A percentile compares a stretch with the other conserved stretches of the same genome.
Evolutionary conservation across 2,888 invertebrate genomes (phyloP).

Genomic region (Oligia fasciuncula): DNA sequence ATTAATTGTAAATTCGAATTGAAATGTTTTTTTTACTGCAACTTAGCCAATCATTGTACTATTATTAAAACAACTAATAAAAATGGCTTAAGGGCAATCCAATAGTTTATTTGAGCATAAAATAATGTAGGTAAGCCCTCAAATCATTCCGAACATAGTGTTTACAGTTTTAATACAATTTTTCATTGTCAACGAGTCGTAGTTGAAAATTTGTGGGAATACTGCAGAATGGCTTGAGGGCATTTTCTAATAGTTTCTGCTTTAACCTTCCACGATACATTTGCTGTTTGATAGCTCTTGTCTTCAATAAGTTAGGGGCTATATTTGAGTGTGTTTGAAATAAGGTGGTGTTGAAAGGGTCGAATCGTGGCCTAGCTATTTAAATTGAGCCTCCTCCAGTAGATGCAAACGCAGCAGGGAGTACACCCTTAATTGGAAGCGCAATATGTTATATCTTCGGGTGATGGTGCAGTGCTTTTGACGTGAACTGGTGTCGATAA

Average conservation of each 20-base stretch:
- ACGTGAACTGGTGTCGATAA: constrained; percentile 70
- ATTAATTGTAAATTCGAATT: too few relatives aligned
- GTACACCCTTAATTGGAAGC: constrained; percentile 87
- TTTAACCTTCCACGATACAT: constrained; percentile 71
- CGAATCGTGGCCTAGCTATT: constrained; percentile 86
- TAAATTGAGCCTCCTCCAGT: constrained; percentile 83
- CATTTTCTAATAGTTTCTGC: constrained; percentile 84
- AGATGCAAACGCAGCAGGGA: constrained; percentile 85
- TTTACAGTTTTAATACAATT: constrained; percentile 70
- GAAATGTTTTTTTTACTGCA: not conserved
- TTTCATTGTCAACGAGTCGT: constrained; percentile 82
- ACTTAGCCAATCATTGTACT: too few relatives aligned
- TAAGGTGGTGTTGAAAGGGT: constrained; percentile 71
- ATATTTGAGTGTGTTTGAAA: constrained; percentile 53
- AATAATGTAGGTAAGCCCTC: not conserved
- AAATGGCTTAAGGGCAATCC: not conserved
- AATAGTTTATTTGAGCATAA: constrained; percentile 1
- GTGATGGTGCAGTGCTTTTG: constrained; percentile 69
- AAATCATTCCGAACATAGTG: constrained; percentile 21
- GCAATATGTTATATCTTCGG: constrained; percentile 86
- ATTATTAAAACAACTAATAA: not conserved
- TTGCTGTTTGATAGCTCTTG: constrained; percentile 61
- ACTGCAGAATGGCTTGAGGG: constrained; percentile 82
- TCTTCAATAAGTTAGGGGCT: constrained; percentile 52
- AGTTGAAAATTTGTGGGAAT: constrained; percentile 80